Percentiles rank a stretch among this genome's conserved stretches.
Evolutionary conservation across 2,797 vertebrate genomes (phyloP).

Genomic region (Schizopygopsis malacanthus): DNA sequence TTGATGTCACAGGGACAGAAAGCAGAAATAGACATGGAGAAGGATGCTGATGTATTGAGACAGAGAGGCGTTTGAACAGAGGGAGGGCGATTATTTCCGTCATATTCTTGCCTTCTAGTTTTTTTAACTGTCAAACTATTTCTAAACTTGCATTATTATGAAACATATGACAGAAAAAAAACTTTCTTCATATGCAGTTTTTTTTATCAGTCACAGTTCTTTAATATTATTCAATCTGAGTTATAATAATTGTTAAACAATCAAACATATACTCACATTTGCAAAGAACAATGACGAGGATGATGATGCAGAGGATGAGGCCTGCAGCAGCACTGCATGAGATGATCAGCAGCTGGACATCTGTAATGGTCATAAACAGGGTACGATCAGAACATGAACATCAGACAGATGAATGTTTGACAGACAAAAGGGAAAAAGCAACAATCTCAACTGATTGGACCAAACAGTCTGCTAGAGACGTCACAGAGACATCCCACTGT

Average conservation of each 20-base stretch:
- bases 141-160: slow-evolving; percentile 1
- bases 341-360: not conserved
- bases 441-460: not conserved
- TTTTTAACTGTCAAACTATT: not conserved
- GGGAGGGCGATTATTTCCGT: not conserved
- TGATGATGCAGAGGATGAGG: slow-evolving; percentile 24
- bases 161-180: not conserved
- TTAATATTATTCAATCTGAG: not conserved
- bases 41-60: not conserved
- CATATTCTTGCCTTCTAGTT: not conserved
- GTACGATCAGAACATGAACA: not conserved
- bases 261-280: slow-evolving; percentile 50
- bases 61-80: not conserved
- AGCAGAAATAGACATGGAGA: not conserved
- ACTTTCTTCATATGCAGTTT: not conserved
- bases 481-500: not conserved
- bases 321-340: not conserved
- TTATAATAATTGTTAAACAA: not conserved
- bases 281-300: not conserved
- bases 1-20: not conserved
- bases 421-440: not conserved
- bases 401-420: not conserved
- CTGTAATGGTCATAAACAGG: not conserved
- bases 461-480: not conserved
- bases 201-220: not conserved